phyloP scores from a whole-genome alignment of 2,888 invertebrate species.

The Arge pagana region DNA sequence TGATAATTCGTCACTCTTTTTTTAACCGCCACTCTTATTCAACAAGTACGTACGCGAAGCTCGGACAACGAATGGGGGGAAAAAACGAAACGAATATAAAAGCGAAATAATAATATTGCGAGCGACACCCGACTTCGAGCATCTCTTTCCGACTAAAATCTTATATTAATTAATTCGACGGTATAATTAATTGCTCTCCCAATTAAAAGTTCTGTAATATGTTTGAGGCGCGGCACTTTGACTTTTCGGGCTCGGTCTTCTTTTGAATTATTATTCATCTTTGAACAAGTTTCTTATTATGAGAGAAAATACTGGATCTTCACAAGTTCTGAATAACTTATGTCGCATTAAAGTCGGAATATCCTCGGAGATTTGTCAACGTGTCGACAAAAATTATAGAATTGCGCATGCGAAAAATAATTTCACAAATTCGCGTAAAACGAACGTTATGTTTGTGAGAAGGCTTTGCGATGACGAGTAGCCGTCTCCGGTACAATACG shows the following conservation, averaged over 20 bases:
- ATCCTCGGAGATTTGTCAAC: too few species aligned
- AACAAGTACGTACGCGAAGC: constrained; percentile 1
- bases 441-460: too few species aligned
- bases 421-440: too few species aligned
- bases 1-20: too few species aligned
- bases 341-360: too few species aligned
- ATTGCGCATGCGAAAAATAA: too few species aligned
- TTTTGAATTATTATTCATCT: constrained; percentile 26
- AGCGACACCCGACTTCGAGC: constrained; percentile 7
- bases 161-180: constrained; percentile 43
- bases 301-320: too few species aligned
- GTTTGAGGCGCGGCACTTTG: constrained; percentile 27
- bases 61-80: not conserved
- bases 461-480: too few species aligned
- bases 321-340: too few species aligned
- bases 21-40: too few species aligned
- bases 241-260: constrained; percentile 30
- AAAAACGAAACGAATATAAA: constrained; percentile 5
- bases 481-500: too few species aligned
- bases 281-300: not conserved
- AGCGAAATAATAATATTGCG: constrained; percentile 28
- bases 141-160: constrained; percentile 27
- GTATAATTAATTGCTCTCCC: constrained; percentile 41
- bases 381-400: too few species aligned
- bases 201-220: constrained; percentile 44